phyloP scores from a whole-genome alignment of 1,140 invertebrate genomes.

The Onthophagus taurus region DNA sequence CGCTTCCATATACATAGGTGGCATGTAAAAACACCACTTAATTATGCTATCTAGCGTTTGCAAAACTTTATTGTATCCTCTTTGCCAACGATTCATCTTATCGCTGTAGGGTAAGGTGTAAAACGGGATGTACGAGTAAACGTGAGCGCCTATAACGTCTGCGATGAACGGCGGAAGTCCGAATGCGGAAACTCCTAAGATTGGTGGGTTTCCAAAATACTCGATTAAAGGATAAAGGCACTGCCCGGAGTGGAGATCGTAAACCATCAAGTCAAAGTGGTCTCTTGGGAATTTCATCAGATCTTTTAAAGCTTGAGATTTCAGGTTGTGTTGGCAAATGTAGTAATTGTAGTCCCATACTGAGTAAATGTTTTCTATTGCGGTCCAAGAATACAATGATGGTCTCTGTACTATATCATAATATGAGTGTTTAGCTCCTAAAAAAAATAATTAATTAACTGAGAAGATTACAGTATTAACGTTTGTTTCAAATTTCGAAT shows the following conservation, averaged over 20 bases:
- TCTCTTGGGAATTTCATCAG: constrained; percentile 20
- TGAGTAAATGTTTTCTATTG: neutral
- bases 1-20: neutral
- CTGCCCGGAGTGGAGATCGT: constrained; percentile 17
- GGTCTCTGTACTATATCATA: too few relatives aligned
- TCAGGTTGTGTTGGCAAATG: constrained; percentile 4
- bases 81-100: constrained; percentile 16
- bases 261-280: constrained; percentile 23
- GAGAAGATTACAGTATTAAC: too few relatives aligned
- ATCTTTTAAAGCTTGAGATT: constrained; percentile 14
- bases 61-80: constrained; percentile 15
- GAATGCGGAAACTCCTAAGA: constrained; percentile 20
- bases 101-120: constrained; percentile 11
- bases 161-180: constrained; percentile 19
- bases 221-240: constrained; percentile 22
- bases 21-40: constrained; percentile 9
- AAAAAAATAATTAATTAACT: too few relatives aligned
- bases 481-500: too few relatives aligned
- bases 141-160: constrained; percentile 19
- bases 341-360: constrained; percentile 2
- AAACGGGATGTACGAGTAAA: constrained; percentile 16
- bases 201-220: constrained; percentile 16
- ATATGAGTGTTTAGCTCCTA: too few relatives aligned
- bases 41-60: constrained; percentile 3
- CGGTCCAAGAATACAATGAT: too few relatives aligned